Percentiles rank a stretch among this genome's conserved stretches.
Evolutionary conservation across 2,113 vertebrate species (phyloP).

Genomic region (Gymnocephalus cernua): DNA sequence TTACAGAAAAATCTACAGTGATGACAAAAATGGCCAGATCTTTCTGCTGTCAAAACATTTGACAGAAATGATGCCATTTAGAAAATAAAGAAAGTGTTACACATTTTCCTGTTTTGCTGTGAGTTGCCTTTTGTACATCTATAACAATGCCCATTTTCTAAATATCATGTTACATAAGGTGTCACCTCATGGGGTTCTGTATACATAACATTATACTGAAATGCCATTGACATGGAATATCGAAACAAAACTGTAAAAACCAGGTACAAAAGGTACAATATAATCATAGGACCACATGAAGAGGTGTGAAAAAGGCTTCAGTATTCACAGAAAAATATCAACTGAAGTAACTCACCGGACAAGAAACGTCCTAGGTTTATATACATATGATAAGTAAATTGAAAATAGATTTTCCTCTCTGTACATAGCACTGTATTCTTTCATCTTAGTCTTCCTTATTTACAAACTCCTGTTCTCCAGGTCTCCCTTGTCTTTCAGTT

Average conservation of each 20-base stretch:
- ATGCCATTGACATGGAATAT: slow-evolving; percentile 87
- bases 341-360: slow-evolving; percentile 92
- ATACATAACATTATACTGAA: slow-evolving; percentile 77
- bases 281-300: slow-evolving; percentile 87
- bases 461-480: slow-evolving; percentile 76
- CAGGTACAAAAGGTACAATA: slow-evolving; percentile 89
- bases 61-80: slow-evolving; percentile 69
- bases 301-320: slow-evolving; percentile 92
- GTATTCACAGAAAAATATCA: slow-evolving; percentile 92
- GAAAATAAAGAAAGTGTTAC: slow-evolving; percentile 63
- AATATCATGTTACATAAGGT: slow-evolving; percentile 65
- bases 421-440: slow-evolving; percentile 92
- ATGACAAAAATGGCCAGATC: slow-evolving; percentile 76
- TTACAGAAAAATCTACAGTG: slow-evolving; percentile 79
- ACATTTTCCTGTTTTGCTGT: slow-evolving; percentile 61
- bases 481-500: slow-evolving; percentile 75
- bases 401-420: slow-evolving; percentile 99
- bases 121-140: slow-evolving; percentile 62
- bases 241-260: slow-evolving; percentile 83
- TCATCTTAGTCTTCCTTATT: slow-evolving; percentile 78
- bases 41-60: slow-evolving; percentile 73
- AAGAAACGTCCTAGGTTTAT: slow-evolving; percentile 97
- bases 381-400: slow-evolving; percentile 99
- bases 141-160: slow-evolving; percentile 74
- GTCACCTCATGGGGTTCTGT: slow-evolving; percentile 66